Evolutionary conservation across 1,140 invertebrate genomes (phyloP).

Genomic region (Lucilia cuprina): DNA sequence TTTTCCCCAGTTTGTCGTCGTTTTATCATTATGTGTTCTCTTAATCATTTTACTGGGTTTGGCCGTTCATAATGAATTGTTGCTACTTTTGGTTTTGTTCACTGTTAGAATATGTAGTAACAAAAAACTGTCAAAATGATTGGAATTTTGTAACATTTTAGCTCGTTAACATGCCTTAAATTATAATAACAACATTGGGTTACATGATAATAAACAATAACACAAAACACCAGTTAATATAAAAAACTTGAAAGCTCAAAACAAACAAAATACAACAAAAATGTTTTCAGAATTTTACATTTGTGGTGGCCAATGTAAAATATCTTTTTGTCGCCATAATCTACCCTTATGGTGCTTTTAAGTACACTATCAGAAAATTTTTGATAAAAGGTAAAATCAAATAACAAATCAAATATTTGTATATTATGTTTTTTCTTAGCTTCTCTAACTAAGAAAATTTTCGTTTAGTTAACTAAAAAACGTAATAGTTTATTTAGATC

Average conservation of each 20-base stretch:
- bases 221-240: slow-evolving; percentile 42
- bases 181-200: slow-evolving; percentile 41
- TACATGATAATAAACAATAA: slow-evolving; percentile 47
- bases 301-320: neutral
- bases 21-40: neutral
- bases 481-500: no score
- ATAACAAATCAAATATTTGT: no score
- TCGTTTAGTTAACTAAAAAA: no score
- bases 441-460: no score
- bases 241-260: no score
- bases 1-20: neutral
- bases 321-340: slow-evolving; percentile 43
- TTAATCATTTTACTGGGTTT: neutral
- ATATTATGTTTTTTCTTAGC: no score
- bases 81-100: neutral
- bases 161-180: slow-evolving; percentile 58
- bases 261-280: no score
- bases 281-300: neutral
- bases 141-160: slow-evolving; percentile 59
- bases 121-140: slow-evolving; percentile 48
- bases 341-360: slow-evolving; percentile 14
- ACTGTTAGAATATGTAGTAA: neutral
- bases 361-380: no score
- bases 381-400: no score
- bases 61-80: neutral